A percentile compares a stretch with the other conserved stretches of the same genome.
Evolutionary conservation across 2,113 vertebrate genomes (phyloP).

Genomic region (Carettochelys insculpta): DNA sequence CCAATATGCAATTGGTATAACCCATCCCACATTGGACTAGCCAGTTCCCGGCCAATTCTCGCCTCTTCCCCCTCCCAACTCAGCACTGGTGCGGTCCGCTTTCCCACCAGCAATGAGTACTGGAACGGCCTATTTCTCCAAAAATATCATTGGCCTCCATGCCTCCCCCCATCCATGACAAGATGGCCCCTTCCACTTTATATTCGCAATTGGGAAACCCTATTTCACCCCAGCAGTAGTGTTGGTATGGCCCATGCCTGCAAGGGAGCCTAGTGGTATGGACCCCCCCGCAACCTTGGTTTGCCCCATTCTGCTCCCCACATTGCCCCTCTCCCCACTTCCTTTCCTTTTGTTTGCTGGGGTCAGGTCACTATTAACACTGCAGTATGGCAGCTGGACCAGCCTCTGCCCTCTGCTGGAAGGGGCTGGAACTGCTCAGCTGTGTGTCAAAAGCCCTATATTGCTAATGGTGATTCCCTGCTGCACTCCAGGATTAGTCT

Average conservation of each 20-base stretch:
- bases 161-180: background rate
- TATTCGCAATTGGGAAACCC: background rate
- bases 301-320: background rate
- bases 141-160: background rate
- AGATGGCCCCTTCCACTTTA: background rate
- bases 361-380: background rate
- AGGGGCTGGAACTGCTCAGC: background rate
- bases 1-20: background rate
- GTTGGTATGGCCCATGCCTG: background rate
- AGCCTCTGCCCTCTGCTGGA: background rate
- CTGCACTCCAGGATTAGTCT: background rate
- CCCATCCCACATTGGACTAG: background rate
- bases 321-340: background rate
- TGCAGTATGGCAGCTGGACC: background rate
- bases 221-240: background rate
- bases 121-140: background rate
- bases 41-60: background rate
- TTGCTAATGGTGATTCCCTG: background rate
- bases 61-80: accelerated
- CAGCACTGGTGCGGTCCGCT: background rate
- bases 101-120: background rate
- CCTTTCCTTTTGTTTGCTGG: background rate
- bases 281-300: background rate
- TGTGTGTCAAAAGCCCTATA: background rate
- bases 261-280: background rate